A percentile compares a stretch with the other conserved stretches of the same genome.
Conservation (phyloP, 2,888 invertebrate genomes). For the Caenorhabditis sulstoni region DNA sequence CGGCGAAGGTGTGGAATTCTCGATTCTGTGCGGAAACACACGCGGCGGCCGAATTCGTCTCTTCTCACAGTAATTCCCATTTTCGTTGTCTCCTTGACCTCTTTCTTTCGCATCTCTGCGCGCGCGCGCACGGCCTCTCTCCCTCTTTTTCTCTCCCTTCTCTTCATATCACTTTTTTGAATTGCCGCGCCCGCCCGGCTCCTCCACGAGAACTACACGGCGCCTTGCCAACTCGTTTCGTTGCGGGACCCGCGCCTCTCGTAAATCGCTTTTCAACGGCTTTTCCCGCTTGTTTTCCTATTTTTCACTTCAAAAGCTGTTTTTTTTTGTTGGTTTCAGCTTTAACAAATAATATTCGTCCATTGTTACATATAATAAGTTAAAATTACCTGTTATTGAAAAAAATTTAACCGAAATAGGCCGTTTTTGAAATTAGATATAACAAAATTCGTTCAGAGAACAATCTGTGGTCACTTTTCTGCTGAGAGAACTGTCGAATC, state of each 20-base stretch:
- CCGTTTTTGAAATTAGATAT: not conserved
- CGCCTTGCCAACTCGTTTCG: constrained; percentile 20
- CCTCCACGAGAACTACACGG: constrained; percentile 47
- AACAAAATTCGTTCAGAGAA: not conserved
- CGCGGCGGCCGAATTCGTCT: not conserved
- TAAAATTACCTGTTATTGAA: too few species aligned
- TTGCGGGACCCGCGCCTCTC: constrained; percentile 13
- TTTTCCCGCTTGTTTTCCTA: not conserved
- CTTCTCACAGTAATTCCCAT: constrained; percentile 2
- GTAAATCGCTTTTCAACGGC: constrained; percentile 2
- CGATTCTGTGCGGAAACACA: not conserved
- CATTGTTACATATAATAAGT: too few species aligned
- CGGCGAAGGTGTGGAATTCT: not conserved
- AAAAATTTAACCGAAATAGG: not conserved
- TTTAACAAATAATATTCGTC: not conserved
- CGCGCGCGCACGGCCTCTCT: not conserved
- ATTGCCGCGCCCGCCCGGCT: constrained; percentile 16
- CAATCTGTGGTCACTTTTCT: not conserved
- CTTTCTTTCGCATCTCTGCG: constrained; percentile 2
- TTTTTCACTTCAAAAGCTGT: constrained; percentile 6
- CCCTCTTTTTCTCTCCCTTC: not conserved
- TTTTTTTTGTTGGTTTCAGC: not conserved
- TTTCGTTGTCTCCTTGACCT: constrained; percentile 26
- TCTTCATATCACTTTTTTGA: constrained; percentile 8
- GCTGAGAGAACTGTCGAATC: not conserved